These are phyloP conservation scores for Calyptommatus sinebrachiatus DNA, from an alignment of 2,113 vertebrate genomes.

Conservation along the genomic window DNA sequence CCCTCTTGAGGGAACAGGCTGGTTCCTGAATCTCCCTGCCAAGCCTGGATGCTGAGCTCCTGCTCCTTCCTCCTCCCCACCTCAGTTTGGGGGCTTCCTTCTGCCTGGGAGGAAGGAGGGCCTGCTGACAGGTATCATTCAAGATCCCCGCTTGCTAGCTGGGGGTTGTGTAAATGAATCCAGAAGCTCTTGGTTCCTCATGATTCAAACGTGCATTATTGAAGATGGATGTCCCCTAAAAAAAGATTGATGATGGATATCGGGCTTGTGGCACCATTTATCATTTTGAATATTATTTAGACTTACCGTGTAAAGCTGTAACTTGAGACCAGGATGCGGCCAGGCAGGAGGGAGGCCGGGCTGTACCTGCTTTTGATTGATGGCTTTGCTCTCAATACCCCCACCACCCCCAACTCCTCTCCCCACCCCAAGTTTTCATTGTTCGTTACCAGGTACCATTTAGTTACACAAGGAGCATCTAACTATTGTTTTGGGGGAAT, in stretches of 20 bases:
- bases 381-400: conserved; percentile 75
- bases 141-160: conserved; percentile 79
- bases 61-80: background rate
- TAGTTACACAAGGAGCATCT: conserved; percentile 72
- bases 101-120: conserved; percentile 34
- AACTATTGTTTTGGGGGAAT: conserved; percentile 60
- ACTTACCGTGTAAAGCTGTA: conserved; percentile 98
- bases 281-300: conserved; percentile 99
- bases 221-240: conserved; percentile 99
- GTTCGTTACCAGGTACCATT: conserved; percentile 88
- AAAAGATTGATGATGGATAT: conserved; percentile 99
- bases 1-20: conserved; percentile 11
- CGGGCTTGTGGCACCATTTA: conserved; percentile 92
- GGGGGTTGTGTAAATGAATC: conserved; percentile 85
- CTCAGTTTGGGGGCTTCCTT: background rate
- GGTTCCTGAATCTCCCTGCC: conserved; percentile 30
- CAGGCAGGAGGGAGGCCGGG: conserved; percentile 84
- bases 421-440: conserved; percentile 56
- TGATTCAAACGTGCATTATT: conserved; percentile 90
- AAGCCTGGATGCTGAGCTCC: conserved; percentile 18
- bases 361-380: conserved; percentile 87
- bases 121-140: conserved; percentile 87
- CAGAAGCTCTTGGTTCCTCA: conserved; percentile 83
- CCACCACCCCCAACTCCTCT: background rate
- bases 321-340: conserved; percentile 91